phyloP scores from a whole-genome alignment of 2,888 invertebrate genomes.

The Cancer borealis region DNA sequence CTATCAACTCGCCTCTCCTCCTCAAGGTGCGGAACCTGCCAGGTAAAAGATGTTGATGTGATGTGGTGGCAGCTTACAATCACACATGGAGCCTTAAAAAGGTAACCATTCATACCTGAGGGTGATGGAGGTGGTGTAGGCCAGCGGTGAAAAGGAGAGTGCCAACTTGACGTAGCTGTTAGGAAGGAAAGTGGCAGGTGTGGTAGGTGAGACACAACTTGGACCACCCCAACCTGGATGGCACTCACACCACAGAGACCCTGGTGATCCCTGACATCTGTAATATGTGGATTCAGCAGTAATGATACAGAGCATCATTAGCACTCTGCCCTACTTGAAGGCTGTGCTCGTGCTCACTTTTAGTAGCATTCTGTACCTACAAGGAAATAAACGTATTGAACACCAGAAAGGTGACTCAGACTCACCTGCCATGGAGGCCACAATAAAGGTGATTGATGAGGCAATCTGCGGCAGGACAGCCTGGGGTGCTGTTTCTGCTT shows the following conservation, averaged over 20 bases:
- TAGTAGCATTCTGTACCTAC: not conserved
- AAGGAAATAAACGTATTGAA: not conserved
- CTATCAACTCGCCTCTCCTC: conserved; percentile 63
- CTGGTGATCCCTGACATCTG: conserved; percentile 71
- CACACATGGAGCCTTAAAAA: not conserved
- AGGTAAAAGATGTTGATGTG: not conserved
- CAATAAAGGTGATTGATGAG: conserved; percentile 15
- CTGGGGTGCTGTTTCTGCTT: conserved; percentile 42
- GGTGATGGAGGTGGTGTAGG: conserved; percentile 66
- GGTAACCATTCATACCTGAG: conserved; percentile 61
- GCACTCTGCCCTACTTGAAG: not conserved
- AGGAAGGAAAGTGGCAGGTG: conserved; percentile 50
- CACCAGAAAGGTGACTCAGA: not conserved
- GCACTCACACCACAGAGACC: conserved; percentile 71
- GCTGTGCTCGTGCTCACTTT: not conserved
- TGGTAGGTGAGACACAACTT: conserved; percentile 48
- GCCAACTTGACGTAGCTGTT: conserved; percentile 68
- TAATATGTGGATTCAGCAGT: not conserved
- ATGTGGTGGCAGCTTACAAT: not conserved
- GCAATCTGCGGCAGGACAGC: conserved; percentile 57
- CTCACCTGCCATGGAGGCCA: conserved; percentile 58
- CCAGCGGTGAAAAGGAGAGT: conserved; percentile 73
- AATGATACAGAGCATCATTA: not conserved
- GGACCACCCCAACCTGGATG: conserved; percentile 63
- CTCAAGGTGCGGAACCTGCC: conserved; percentile 65